Evolutionary conservation across 64 coral and sea anemone species (phyloP).

Genomic region (Montipora capricornis): DNA sequence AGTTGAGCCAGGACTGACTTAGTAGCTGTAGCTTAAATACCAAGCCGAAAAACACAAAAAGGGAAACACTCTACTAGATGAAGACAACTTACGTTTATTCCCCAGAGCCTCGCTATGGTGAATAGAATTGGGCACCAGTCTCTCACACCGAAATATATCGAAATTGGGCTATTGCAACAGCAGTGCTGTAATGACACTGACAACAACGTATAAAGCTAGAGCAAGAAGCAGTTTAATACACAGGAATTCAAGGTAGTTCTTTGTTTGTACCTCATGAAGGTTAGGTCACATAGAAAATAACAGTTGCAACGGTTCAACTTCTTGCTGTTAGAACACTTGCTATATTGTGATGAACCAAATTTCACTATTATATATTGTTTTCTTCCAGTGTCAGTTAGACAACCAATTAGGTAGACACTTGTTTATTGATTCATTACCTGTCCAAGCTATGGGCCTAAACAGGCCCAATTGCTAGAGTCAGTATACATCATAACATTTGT

Average conservation of each 20-base stretch:
- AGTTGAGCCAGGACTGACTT: neutral
- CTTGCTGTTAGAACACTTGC: neutral
- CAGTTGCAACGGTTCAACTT: neutral
- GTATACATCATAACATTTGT: too few species aligned
- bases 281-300: neutral
- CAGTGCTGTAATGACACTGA: too few species aligned
- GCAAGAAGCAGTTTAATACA: too few species aligned
- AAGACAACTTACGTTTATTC: neutral
- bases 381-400: neutral
- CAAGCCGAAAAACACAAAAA: neutral
- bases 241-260: too few species aligned
- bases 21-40: neutral
- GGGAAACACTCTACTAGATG: neutral
- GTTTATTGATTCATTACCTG: too few species aligned
- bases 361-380: neutral
- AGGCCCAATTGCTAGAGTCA: too few species aligned
- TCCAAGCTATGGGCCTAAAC: too few species aligned
- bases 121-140: constrained; percentile 21
- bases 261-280: too few species aligned
- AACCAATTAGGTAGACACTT: neutral
- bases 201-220: too few species aligned
- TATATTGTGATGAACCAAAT: neutral
- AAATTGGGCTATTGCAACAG: constrained; percentile 22
- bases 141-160: constrained; percentile 30
- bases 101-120: constrained; percentile 26